Evolutionary conservation across 2,113 vertebrate genomes (phyloP), one percentile per base, ranked within the genome.

Genomic region (Planiliza haematocheilus): DNA sequence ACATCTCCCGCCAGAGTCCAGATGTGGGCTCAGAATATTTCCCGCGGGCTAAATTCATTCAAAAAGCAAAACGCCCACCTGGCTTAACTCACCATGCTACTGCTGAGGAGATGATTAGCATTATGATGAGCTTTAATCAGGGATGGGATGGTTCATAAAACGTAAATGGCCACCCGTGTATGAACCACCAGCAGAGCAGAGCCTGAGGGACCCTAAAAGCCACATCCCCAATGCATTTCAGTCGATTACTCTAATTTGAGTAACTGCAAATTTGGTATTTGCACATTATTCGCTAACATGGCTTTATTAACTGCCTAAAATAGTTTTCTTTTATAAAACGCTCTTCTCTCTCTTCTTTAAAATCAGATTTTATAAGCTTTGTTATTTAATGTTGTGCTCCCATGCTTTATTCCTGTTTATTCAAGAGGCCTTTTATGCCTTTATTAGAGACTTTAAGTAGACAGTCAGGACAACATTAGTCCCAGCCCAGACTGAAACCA

Each of bases 1-100:
- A 30, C 9, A 2, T 63, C 45, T 13, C 24, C 16, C 38, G 41
- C 59, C 64, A 62, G 60, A 70, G 12, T 58, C 20, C 62, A 62
- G 17, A 16, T 65, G 42, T 55, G 68, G 46, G 21, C 56, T 57
- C 24, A 16, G 7, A 46, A 57, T 49, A 42, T 8, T 18, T 42
- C 42, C n/a, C 14, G 18, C n/a, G 17, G 20, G 37, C 12, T 79
- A 24, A 58, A 52, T 41, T 53, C 10, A 51, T 18, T 11, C 45
- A 36, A 34, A 46, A 10, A 37, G 43, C 50, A 24, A 48, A 50
- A 59, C 41, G 11, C 39, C 17, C 3, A 1, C 39, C 36, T 55
- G 48, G 11, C 39, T 60, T 53, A 10, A 5, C 24, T 57, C 52
- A 17, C 8, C 14, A 11, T 37, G 38, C 56, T 39, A 12, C 21